phyloP scores from a whole-genome alignment of 2,113 vertebrate species.

The Monopterus albus region DNA sequence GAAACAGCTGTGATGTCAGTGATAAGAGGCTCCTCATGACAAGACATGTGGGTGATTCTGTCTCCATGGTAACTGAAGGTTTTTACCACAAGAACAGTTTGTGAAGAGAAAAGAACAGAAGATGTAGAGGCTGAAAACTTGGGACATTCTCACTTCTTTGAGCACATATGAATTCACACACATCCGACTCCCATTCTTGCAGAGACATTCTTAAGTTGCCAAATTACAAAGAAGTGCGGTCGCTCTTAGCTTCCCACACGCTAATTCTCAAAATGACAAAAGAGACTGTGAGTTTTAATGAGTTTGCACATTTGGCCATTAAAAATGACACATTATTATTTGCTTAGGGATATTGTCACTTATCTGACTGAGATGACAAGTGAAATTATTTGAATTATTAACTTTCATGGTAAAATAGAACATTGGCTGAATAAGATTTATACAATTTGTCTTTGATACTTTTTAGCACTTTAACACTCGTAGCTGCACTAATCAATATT shows the following conservation, averaged over 20 bases:
- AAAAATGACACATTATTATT: constrained; percentile 3
- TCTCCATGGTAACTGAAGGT: constrained; percentile 71
- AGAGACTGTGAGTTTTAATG: background rate
- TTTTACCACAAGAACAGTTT: constrained; percentile 57
- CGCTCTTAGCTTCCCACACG: constrained; percentile 26
- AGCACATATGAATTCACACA: constrained; percentile 41
- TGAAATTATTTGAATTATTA: background rate
- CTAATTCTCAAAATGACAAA: background rate
- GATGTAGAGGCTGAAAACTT: constrained; percentile 54
- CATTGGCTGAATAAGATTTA: background rate
- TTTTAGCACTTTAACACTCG: background rate
- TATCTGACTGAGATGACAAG: constrained; percentile 5
- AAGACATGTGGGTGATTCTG: constrained; percentile 71
- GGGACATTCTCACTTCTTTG: constrained; percentile 41
- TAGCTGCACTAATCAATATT: background rate
- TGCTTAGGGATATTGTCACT: constrained; percentile 6
- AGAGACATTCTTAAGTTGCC: constrained; percentile 24
- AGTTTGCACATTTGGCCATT: background rate
- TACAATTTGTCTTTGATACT: background rate
- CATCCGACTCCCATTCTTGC: constrained; percentile 31
- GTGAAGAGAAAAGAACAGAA: constrained; percentile 47
- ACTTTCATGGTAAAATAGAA: background rate
- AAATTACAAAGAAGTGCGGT: constrained; percentile 36
- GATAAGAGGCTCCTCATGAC: constrained; percentile 70
- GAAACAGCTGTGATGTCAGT: constrained; percentile 76